phyloP scores from a whole-genome alignment of 2,113 vertebrate species.

The Verasper variegatus region DNA sequence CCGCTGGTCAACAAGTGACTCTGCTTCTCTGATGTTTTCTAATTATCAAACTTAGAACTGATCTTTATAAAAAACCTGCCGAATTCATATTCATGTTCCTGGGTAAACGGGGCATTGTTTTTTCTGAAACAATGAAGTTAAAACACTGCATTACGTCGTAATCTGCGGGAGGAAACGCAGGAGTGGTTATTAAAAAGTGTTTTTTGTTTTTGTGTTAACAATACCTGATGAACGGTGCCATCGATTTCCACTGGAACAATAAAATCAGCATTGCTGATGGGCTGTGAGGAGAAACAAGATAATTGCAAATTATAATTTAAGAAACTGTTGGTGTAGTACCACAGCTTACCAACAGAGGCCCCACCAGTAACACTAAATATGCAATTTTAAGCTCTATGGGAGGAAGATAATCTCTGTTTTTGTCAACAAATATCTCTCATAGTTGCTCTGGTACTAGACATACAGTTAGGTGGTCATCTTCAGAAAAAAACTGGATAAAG shows the following conservation, averaged over 20 bases:
- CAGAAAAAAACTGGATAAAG: background rate
- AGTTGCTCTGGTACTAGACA: background rate
- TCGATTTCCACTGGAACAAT: constrained; percentile 99
- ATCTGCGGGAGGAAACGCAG: no score
- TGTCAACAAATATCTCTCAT: background rate
- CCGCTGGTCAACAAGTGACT: no score
- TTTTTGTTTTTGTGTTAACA: background rate
- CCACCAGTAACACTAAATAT: constrained; percentile 8
- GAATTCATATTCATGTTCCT: no score
- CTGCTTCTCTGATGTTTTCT: no score
- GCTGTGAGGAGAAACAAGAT: constrained; percentile 81
- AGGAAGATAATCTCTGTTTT: constrained; percentile 7
- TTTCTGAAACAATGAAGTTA: no score
- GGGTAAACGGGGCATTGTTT: no score
- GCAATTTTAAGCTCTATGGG: background rate
- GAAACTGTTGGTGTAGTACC: constrained; percentile 24
- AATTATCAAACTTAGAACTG: no score
- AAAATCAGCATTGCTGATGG: constrained; percentile 98
- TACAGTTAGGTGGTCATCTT: background rate
- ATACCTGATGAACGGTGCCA: constrained; percentile 98
- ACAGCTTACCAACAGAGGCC: constrained; percentile 65
- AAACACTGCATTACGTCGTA: no score
- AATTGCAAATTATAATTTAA: background rate
- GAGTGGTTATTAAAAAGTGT: background rate
- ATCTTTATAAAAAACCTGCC: no score